A percentile compares a stretch with the other conserved stretches of the same genome.
Conservation (phyloP, 2,797 vertebrate species). For the Xiphorhynchus erythropygius region DNA sequence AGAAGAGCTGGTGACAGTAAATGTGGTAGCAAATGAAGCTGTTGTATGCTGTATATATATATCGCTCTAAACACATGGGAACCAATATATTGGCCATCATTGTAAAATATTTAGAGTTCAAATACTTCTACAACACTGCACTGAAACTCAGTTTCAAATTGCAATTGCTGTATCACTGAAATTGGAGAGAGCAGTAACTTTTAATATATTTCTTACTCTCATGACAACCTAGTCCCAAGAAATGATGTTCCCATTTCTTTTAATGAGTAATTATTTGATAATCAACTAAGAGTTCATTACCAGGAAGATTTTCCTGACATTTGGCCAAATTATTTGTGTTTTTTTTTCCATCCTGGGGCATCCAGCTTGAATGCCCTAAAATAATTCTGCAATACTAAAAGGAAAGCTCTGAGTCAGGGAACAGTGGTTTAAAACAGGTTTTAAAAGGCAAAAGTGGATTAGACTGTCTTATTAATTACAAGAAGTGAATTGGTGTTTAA, state of each 20-base stretch:
- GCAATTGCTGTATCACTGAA: neutral
- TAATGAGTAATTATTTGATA: neutral
- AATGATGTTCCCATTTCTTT: neutral
- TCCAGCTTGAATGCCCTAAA: neutral
- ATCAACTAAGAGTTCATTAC: neutral
- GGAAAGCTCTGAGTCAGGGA: neutral
- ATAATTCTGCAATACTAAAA: neutral
- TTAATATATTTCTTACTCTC: neutral
- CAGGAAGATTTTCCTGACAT: neutral
- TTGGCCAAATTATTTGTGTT: neutral
- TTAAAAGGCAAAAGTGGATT: neutral
- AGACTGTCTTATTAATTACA: neutral
- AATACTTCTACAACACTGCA: neutral
- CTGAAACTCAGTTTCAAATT: neutral
- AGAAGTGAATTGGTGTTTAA: neutral
- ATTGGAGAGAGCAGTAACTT: neutral
- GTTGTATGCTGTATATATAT: neutral
- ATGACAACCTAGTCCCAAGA: neutral
- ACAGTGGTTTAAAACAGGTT: neutral
- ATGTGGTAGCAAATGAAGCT: neutral
- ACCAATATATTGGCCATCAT: fast-evolving
- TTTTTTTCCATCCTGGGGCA: too few relatives aligned
- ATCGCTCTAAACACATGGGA: neutral
- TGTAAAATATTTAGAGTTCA: neutral
- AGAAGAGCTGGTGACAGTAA: neutral